phyloP scores from a whole-genome alignment of 2,888 invertebrate genomes.

The Metalampra italica region DNA sequence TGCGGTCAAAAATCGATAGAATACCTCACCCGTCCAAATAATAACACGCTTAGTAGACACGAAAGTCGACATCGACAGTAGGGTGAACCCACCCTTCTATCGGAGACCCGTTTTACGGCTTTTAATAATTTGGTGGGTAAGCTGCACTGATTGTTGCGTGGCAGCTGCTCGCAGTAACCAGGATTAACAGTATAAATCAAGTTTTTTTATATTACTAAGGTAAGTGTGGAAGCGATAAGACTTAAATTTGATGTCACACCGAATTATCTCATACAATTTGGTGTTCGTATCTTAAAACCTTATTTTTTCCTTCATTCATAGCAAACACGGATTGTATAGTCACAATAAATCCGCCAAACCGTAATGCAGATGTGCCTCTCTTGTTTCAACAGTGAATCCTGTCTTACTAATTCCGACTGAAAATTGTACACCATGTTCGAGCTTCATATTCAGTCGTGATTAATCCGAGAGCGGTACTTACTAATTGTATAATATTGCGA shows the following conservation, averaged over 20 bases:
- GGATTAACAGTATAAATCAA: conserved; percentile 55
- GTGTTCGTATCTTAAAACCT: too few relatives aligned
- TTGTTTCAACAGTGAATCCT: too few relatives aligned
- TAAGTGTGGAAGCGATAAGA: conserved; percentile 44
- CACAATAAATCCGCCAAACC: too few relatives aligned
- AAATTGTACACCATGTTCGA: too few relatives aligned
- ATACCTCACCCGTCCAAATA: conserved; percentile 61
- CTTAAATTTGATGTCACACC: conserved; percentile 8
- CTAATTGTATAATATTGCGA: too few relatives aligned
- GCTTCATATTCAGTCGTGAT: too few relatives aligned
- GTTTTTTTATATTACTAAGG: conserved; percentile 39
- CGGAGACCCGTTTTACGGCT: conserved; percentile 73
- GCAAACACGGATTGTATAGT: too few relatives aligned
- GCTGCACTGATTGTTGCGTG: conserved; percentile 70
- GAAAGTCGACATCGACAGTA: conserved; percentile 63
- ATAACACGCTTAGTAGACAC: conserved; percentile 66
- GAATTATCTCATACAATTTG: too few relatives aligned
- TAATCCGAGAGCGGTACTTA: too few relatives aligned
- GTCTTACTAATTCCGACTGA: too few relatives aligned
- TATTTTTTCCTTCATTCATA: too few relatives aligned
- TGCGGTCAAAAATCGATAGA: conserved; percentile 49
- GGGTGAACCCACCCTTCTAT: conserved; percentile 71
- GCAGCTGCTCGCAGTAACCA: conserved; percentile 65
- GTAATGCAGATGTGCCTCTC: too few relatives aligned
- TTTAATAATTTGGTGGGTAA: conserved; percentile 74